Percentiles rank a stretch among this genome's conserved stretches.
Conservation (phyloP, 2,888 invertebrate species). For the Harmothoe impar region DNA sequence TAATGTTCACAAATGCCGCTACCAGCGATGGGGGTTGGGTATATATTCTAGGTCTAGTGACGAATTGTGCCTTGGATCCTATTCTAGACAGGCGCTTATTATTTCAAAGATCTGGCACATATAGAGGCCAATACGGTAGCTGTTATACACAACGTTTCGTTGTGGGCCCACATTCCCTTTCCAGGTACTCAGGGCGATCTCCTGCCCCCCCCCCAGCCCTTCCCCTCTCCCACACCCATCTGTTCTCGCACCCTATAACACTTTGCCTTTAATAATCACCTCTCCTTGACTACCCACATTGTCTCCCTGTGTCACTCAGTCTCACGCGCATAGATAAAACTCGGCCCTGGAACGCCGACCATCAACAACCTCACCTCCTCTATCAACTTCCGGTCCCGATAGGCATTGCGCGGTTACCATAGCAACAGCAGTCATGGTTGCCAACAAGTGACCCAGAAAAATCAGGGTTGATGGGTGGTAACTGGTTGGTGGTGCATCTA, state of each 20-base stretch:
- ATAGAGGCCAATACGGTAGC: too few relatives aligned
- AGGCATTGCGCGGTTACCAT: background rate
- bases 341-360: background rate
- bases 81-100: too few relatives aligned
- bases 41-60: too few relatives aligned
- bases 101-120: too few relatives aligned
- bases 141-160: too few relatives aligned
- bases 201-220: too few relatives aligned
- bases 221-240: background rate
- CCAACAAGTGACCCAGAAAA: slow-evolving; percentile 17
- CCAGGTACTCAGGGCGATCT: too few relatives aligned
- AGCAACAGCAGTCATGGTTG: background rate
- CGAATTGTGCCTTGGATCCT: too few relatives aligned
- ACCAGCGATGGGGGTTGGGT: too few relatives aligned
- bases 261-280: background rate
- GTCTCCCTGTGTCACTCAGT: background rate
- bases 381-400: slow-evolving; percentile 39
- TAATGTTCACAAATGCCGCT: too few relatives aligned
- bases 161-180: too few relatives aligned
- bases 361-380: slow-evolving; percentile 14
- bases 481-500: background rate
- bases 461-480: background rate
- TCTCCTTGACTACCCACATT: background rate
- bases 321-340: background rate
- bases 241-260: background rate